Evolutionary conservation across 2,888 invertebrate genomes (phyloP), one percentile per base, ranked within the genome.

Genomic region (Dromius quadrimaculatus): DNA sequence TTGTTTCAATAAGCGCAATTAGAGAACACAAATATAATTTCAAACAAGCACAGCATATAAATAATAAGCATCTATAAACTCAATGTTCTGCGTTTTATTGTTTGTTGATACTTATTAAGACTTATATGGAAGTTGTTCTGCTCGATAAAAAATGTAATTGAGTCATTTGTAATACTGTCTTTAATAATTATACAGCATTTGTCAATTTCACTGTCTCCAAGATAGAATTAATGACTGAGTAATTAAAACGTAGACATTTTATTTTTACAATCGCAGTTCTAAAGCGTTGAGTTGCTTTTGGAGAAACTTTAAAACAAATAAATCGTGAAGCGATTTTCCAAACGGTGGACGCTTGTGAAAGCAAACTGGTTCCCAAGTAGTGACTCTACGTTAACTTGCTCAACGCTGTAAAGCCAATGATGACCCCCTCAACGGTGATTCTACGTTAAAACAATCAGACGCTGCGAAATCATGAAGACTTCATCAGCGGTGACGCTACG

Each of bases 171-270:
- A 47, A 47, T 47, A 47, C 47, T 47, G 47, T 47, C 47, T 47
- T 47, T 47, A 47, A 47, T 47, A 47, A 47, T 47, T 47, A 47
- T 47, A 47, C 47, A 47, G 47, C 23, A 47, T n/a, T 47, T 47
- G 22, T 47, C 23, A 23, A 47, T 47, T 47, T 47, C 23, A 47
- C 47, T 22, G 47, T 47, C 47, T 47, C 47, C 23, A 23, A 47
- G 22, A 22, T 47, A 11, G 47, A 47, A 47, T 47, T 47, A 47
- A 47, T 47, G 47, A 47, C 47, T 47, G 2, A 22, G 22, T 19
- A 19, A 22, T 47, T 47, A 47, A 47, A 20, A 23, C 47, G 22
- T 47, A 11, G 23, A 23, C 22, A 47, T 20, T 47, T 22, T 47
- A 47, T 23, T 47, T 47, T 47, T 47, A 22, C 22, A 47, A 23